Evolutionary conservation across 2,113 vertebrate genomes (phyloP), one percentile per base, ranked within the genome.

Genomic region (Mirza zaza): DNA sequence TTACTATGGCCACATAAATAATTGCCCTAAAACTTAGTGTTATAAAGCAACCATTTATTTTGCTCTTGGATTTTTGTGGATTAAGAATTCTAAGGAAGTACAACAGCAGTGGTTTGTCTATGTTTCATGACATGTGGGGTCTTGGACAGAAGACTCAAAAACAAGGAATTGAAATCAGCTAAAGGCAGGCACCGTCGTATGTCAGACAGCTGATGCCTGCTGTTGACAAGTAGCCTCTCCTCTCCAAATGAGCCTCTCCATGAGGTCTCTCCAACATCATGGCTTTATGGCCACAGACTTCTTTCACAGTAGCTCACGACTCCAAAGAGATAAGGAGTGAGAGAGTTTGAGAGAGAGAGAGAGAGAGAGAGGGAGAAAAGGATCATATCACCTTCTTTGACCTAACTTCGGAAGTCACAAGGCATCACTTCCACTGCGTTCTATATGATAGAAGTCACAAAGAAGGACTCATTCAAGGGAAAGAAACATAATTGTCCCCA

Each of bases 11-110:
- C 21, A 65, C 23, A 65, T 48, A 77, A 42, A 15, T 45, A 77
- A 87, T 70, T 57, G 59, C 36, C 21, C 59, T 29, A 88, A 70
- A 94, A 71, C 11, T 91, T 63, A 71, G 36, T 50, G 6, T 12
- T 70, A 88, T 76, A 71, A 80, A 88, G 76, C 9, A 90, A 63
- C 6, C 21, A 65, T 59, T 91, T 88, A 84, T 90, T 91, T 83
- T 90, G 18, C n/a, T 84, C 9, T 79, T 39, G 2, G n/a, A 23
- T 85, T 84, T 84, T 71, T 67, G 45, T 27, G 71, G 20, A 32
- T 45, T 42, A 82, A 29, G 15, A 70, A 90, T 87, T 95, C 63
- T 70, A 83, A 84, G 5, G 42, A 25, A 6, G 39, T 8, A 63
- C 5, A 81, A 50, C 6, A 82, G 23, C 82, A 20, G 68, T 57